Evolutionary conservation across 1,140 invertebrate genomes (phyloP).

Genomic region (Gryon sp.): DNA sequence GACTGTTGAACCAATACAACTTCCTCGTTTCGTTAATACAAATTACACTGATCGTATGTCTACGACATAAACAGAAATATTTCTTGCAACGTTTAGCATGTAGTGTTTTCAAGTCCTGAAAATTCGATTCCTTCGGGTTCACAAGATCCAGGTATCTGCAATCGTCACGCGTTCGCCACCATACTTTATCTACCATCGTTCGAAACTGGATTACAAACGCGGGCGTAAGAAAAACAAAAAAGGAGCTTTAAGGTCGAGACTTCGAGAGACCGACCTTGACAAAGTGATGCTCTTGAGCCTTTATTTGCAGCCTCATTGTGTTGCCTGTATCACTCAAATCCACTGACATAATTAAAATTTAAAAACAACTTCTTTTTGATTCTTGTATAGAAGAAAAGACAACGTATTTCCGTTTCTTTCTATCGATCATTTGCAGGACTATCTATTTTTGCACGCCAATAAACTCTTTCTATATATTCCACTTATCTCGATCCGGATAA

Average conservation of each 20-base stretch:
- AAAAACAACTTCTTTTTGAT: background rate
- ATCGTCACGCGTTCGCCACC: slow-evolving; percentile 64
- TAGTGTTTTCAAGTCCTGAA: slow-evolving; percentile 71
- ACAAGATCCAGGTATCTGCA: slow-evolving; percentile 73
- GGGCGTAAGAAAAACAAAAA: slow-evolving; percentile 3
- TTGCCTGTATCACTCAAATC: slow-evolving; percentile 1
- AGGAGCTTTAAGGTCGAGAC: slow-evolving; percentile 35
- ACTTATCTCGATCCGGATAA: slow-evolving; percentile 39
- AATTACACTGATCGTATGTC: slow-evolving; percentile 77
- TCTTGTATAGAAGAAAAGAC: slow-evolving; percentile 4
- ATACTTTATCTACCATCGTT: slow-evolving; percentile 78
- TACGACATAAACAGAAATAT: slow-evolving; percentile 74
- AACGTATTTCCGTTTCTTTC: slow-evolving; percentile 27
- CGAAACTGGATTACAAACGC: slow-evolving; percentile 28
- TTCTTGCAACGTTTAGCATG: slow-evolving; percentile 75
- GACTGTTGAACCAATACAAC: slow-evolving; percentile 77
- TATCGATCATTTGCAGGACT: slow-evolving; percentile 37
- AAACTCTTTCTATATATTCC: slow-evolving; percentile 41
- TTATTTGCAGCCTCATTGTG: slow-evolving; percentile 23
- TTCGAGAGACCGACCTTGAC: slow-evolving; percentile 35
- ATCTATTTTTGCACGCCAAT: slow-evolving; percentile 30
- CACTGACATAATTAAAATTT: slow-evolving; percentile 18
- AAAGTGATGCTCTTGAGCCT: slow-evolving; percentile 15
- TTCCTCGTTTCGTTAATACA: slow-evolving; percentile 75
- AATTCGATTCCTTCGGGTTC: slow-evolving; percentile 70